Base-by-base conservation (phyloP, 2,888 invertebrate genomes). In the Dyspetes luteomarginatus region DNA sequence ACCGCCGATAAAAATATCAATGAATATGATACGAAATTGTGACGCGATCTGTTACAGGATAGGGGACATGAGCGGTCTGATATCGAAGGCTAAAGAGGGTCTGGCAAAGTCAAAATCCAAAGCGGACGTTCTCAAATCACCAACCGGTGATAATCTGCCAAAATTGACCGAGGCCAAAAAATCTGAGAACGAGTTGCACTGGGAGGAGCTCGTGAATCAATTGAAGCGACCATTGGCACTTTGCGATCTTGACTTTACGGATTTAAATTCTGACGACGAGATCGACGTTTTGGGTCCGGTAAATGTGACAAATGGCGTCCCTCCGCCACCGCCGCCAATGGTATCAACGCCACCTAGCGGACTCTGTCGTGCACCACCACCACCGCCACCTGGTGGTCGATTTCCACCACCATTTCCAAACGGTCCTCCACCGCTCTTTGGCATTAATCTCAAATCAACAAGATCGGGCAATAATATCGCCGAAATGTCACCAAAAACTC, bases 201-300 rank as follows among this genome's bases (percentile, higher is more conserved):
- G 99, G 99, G 98, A 99, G 89, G 97, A 97, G 89, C 92, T 99
- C 81, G 95, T 96, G 65, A 95, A 95, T 45, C 95, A 95, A 83
- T 93, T 97, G 86, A 94, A 95, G 80, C 93, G 97, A 82, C 95
- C 96, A 82, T 93, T 97, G 90, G 95, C 97, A 83, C 94, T 98
- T 60, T 98, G 98, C 91, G 99, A 99, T 92, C 94, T 99, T 89
- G 99, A 99, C 92, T 99, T 99, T 92, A 98, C 98, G 9, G 99
- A 99, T 92, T 93, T 99, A 69, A 95, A 95, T 65, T 95, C 95
- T 41, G 97, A 97, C 72, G 98, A 99, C 85, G 99, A 99, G 90
- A 95, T 95, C 73, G 97, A 97, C 89, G 93, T 96, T 77, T 91
- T 95, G 56, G 95, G 95, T 1, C 96, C 96, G 0, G 94, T 95